Evolutionary conservation across 2,113 vertebrate genomes (phyloP).

Genomic region (Mellivora capensis): DNA sequence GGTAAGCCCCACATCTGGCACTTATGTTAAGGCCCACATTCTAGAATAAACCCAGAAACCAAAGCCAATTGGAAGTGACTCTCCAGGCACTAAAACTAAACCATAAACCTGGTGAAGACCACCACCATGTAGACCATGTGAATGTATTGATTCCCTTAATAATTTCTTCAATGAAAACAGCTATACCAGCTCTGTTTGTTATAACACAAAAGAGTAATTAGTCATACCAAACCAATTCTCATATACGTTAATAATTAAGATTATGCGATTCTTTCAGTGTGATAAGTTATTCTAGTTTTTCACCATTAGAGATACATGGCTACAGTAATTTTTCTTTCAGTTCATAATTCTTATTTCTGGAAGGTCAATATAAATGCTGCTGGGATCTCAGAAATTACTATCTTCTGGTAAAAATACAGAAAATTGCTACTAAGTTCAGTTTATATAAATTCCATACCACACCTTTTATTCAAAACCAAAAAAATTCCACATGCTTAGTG

Average conservation of each 20-base stretch:
- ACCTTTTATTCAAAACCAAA: neutral
- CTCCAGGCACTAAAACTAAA: neutral
- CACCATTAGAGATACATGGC: neutral
- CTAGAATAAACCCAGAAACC: neutral
- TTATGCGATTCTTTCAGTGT: neutral
- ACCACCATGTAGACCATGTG: rapidly evolving
- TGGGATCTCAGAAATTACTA: neutral
- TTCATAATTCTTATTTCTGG: neutral
- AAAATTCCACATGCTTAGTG: neutral
- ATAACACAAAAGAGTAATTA: neutral
- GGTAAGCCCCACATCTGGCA: neutral
- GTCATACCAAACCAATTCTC: neutral
- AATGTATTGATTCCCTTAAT: neutral
- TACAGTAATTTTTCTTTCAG: neutral
- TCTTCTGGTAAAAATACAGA: neutral
- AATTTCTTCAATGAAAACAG: neutral
- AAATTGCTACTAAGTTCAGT: neutral
- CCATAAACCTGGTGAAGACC: neutral
- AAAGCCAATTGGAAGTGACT: neutral
- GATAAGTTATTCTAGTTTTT: neutral
- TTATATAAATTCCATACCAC: neutral
- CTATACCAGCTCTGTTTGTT: neutral
- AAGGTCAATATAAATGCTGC: neutral
- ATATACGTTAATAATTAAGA: neutral
- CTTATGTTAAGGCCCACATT: neutral